Conservation (phyloP, 1,140 invertebrate genomes). For the Ephestia elutella region DNA sequence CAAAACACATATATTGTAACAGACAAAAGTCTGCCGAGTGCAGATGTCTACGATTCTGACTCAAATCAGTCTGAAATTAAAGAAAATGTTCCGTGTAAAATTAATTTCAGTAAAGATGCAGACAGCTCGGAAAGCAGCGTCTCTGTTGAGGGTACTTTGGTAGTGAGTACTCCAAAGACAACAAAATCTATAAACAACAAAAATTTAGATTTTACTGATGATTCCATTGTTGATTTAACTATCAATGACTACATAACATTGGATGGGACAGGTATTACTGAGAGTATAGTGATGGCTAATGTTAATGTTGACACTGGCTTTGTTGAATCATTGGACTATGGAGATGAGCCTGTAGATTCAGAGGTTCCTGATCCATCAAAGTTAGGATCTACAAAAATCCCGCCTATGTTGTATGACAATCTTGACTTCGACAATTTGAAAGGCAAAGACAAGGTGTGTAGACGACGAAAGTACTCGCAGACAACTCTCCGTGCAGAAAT, state of each 20-base stretch:
- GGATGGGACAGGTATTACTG: slow-evolving; percentile 31
- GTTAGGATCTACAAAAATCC: slow-evolving; percentile 55
- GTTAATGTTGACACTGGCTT: slow-evolving; percentile 58
- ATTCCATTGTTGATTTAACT: slow-evolving; percentile 46
- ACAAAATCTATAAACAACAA: slow-evolving; percentile 13
- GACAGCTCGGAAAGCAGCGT: slow-evolving; percentile 29
- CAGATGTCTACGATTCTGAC: slow-evolving; percentile 56
- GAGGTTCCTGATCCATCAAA: background rate
- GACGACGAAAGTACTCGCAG: slow-evolving; percentile 46
- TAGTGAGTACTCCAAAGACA: slow-evolving; percentile 2
- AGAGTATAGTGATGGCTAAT: slow-evolving; percentile 60
- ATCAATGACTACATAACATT: slow-evolving; percentile 23
- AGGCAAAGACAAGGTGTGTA: slow-evolving; percentile 49
- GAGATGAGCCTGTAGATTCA: slow-evolving; percentile 22
- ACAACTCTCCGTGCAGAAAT: slow-evolving; percentile 68
- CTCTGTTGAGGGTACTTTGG: slow-evolving; percentile 20
- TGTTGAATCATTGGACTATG: slow-evolving; percentile 30
- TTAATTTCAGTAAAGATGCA: slow-evolving; percentile 16
- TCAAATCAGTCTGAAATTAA: slow-evolving; percentile 42
- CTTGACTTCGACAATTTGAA: slow-evolving; percentile 67
- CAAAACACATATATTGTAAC: slow-evolving; percentile 34
- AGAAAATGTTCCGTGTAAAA: slow-evolving; percentile 5
- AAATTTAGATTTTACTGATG: slow-evolving; percentile 14
- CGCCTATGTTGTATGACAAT: slow-evolving; percentile 56
- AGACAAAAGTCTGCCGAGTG: slow-evolving; percentile 44